Evolutionary conservation across 2,888 invertebrate species (phyloP), one percentile per base, ranked within the genome.

Genomic region (Cremastinae sp.): DNA sequence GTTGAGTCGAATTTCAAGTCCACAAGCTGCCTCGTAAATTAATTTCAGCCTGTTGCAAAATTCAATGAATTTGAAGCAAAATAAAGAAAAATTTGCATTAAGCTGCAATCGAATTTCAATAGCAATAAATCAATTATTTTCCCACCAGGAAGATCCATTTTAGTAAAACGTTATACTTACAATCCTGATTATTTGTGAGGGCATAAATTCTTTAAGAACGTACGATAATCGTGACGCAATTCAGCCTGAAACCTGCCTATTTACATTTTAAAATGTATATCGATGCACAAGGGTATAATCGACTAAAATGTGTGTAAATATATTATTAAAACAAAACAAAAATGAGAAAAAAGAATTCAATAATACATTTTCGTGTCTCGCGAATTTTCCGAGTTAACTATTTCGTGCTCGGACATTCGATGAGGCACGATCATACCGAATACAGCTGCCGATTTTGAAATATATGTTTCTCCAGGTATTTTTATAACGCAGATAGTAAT

Each of bases 1-100:
- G 69, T 66, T 53, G 28, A 62, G 74, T 59, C 54, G 59, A 22
- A 54, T 59, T n/a, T 56, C 51, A 70, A 80, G 81, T 70, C 80
- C 78, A 80, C 80, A 84, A 84, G 86, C 87, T 87, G 87, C 87
- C 87, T 87, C 87, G 87, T 84, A 84, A 84, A 84, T 84, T 84
- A 78, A 28, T 82, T 62, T 78, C 74, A 78, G 59, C 79, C 78
- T 79, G 78, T 80, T 72, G 81, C 79, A 80, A 81, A 83, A 82
- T 82, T 84, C 85, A 84, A 82, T 80, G 78, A 47, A 76, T 58
- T 47, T 71, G 72, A 62, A 61, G 64, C 8, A 7, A 20, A 41
- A 71, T 28, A 75, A 47, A 61, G 61, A 72, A 69, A 75, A 62
- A 78, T 73, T 28, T 5, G 28, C 28, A 28, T 28, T 28, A 61